Base-by-base conservation (phyloP, 2,113 vertebrate species). In the Harpagus bidentatus region DNA sequence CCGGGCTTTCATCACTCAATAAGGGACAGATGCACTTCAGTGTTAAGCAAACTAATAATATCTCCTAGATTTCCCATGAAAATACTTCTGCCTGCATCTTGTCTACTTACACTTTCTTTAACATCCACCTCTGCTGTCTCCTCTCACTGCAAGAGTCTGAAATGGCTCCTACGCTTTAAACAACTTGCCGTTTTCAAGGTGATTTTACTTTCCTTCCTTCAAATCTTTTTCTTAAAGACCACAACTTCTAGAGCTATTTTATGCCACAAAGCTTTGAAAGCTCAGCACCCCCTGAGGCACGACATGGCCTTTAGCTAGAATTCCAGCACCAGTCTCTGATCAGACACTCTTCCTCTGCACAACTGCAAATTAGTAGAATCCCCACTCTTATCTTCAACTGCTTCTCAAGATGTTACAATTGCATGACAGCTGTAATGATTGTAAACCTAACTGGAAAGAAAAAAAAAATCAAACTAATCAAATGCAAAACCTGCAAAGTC, bases 1-100 rank as follows among this genome's bases (percentile, higher is more conserved):
- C 66, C 0, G 0, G 70, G 85, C 80, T 96, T 97, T 97, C 96
- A 95, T 96, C 97, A 96, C 89, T 97, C 94, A 89, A 32, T 95
- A 89, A 89, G n/a, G 59, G 87, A 92, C 96, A 97, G 77, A 95
- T 94, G 73, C 78, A 72, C 48, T 78, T 62, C 74, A 94, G 42
- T 79, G 65, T 93, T 78, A 87, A 86, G 67, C n/a, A 94, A 88
- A 86, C 62, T 88, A 96, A 71, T 62, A 83, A 32, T 63, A 81
- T 69, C 86, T 86, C 71, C 65, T 83, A 48, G 48, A 81, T 89
- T 96, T 92, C 67, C 63, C 56, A 69, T 56, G 71, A 58, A 91
- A 91, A 76, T 14, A 74, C 36, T 78, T 87, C 77, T 89, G 94
- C 70, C 65, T 94, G 56, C 22, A 23, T 42, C 61, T 91, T 48